These are phyloP conservation scores for Austrofundulus limnaeus DNA, from an alignment of 2,113 vertebrate genomes.

Conservation along the genomic window DNA sequence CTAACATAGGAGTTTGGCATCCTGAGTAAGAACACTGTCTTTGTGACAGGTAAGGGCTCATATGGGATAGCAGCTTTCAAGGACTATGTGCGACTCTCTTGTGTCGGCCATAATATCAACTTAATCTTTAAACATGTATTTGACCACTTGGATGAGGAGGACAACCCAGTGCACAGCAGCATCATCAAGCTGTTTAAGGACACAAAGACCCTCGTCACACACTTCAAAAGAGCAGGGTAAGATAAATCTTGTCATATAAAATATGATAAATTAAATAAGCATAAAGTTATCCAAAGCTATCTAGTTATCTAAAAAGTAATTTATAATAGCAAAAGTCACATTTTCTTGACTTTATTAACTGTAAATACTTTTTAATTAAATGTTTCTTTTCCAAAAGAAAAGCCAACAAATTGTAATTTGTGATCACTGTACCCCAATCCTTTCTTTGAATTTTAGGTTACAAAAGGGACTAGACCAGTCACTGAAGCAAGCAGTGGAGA, in stretches of 20 bases:
- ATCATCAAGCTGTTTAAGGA: background rate
- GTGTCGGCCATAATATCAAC: constrained; percentile 1
- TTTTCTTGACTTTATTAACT: no score
- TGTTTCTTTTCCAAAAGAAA: no score
- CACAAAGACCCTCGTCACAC: background rate
- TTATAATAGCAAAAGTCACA: no score
- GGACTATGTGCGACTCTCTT: background rate
- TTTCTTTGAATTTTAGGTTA: no score
- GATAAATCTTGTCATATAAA: background rate
- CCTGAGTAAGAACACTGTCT: background rate
- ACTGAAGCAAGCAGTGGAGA: no score
- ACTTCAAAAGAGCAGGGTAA: constrained; percentile 1
- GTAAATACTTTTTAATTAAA: no score
- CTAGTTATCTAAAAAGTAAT: no score
- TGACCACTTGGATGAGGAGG: constrained; percentile 6
- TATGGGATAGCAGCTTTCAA: background rate
- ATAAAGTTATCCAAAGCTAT: no score
- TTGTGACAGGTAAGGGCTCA: background rate
- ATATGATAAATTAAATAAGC: no score
- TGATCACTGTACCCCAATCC: no score
- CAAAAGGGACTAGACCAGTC: no score
- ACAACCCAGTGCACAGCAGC: background rate
- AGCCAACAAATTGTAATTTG: no score
- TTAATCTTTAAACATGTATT: background rate
- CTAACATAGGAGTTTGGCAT: background rate